Evolutionary conservation across 2,113 vertebrate genomes (phyloP).

Genomic region (Coreoperca whiteheadi): DNA sequence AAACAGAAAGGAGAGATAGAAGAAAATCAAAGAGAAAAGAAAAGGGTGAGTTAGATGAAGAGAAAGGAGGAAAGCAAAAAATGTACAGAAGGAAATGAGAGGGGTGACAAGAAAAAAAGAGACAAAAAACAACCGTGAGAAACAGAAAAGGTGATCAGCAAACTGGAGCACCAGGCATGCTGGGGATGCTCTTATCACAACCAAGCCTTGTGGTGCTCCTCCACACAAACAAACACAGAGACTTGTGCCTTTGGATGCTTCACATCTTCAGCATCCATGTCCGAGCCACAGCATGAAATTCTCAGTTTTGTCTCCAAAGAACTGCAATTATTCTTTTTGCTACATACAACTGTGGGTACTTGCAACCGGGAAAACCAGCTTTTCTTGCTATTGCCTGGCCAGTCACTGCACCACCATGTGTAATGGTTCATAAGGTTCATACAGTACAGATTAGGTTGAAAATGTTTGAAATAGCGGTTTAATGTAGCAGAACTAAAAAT

Average conservation of each 20-base stretch:
- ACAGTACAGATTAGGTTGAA: not conserved
- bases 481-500: not conserved
- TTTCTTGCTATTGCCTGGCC: not conserved
- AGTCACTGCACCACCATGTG: not conserved
- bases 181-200: not conserved
- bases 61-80: not conserved
- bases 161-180: not conserved
- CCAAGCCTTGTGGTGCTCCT: not conserved
- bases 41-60: not conserved
- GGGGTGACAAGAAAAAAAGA: not conserved
- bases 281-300: not conserved
- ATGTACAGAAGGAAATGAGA: not conserved
- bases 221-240: not conserved
- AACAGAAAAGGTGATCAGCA: not conserved
- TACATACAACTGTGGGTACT: not conserved
- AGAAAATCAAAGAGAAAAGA: not conserved
- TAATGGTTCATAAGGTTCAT: not conserved
- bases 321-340: not conserved
- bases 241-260: not conserved
- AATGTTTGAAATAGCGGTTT: not conserved
- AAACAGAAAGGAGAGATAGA: not conserved
- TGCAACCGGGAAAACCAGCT: not conserved
- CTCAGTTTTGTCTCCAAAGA: not conserved
- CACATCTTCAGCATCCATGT: not conserved
- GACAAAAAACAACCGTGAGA: slow-evolving; percentile 9